These are phyloP conservation scores for Melanchra persicariae DNA, from an alignment of 2,888 invertebrate genomes.

Conservation along the genomic window DNA sequence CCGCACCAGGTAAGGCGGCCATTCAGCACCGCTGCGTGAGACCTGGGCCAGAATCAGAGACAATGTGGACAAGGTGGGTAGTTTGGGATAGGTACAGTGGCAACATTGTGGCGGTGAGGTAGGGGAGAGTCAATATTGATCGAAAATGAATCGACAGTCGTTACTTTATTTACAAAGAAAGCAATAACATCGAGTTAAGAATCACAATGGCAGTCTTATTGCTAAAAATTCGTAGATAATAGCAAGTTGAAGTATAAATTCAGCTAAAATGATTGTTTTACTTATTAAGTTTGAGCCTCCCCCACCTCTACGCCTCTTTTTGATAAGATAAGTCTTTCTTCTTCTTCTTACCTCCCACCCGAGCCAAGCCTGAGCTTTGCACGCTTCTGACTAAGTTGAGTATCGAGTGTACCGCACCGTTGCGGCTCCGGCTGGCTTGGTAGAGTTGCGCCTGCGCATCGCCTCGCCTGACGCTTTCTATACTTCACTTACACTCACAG, in stretches of 20 bases:
- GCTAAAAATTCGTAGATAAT: too few species aligned
- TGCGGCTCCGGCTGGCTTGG: conserved; percentile 76
- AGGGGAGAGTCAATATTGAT: neutral
- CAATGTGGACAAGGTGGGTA: conserved; percentile 75
- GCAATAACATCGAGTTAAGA: too few species aligned
- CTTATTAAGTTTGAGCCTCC: neutral
- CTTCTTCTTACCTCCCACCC: conserved; percentile 41
- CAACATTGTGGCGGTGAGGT: neutral
- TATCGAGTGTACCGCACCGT: conserved; percentile 33
- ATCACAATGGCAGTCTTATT: too few species aligned
- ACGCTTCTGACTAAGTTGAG: conserved; percentile 56
- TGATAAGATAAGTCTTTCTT: conserved; percentile 6
- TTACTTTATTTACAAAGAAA: neutral
- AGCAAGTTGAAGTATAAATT: too few species aligned
- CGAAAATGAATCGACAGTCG: too few species aligned
- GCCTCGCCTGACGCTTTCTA: conserved; percentile 62
- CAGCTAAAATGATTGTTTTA: too few species aligned
- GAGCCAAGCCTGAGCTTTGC: conserved; percentile 74
- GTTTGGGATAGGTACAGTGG: neutral
- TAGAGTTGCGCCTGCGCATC: conserved; percentile 66
- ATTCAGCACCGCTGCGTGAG: conserved; percentile 82
- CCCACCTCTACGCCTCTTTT: conserved; percentile 5
- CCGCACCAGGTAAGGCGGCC: too few species aligned
- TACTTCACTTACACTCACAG: conserved; percentile 46
- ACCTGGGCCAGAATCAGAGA: conserved; percentile 99